These are phyloP conservation scores for Holothuria leucospilota DNA, from an alignment of 53 echinoderm and acorn worm species.

Conservation along the genomic window DNA sequence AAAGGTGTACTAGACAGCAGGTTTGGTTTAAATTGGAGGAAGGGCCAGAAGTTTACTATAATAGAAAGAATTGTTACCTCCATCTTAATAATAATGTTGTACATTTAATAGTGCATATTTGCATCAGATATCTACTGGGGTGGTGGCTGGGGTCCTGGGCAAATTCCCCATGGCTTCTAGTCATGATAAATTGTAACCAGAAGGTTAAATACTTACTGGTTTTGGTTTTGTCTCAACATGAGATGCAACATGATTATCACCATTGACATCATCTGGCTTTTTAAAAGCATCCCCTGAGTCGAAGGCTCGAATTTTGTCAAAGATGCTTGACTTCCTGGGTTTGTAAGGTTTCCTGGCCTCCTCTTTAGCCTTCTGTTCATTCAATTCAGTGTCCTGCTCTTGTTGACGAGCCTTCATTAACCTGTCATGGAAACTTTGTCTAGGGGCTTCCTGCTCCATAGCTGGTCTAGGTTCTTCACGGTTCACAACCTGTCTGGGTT, in stretches of 20 bases:
- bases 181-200: too few species aligned
- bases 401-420: conserved; percentile 68
- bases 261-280: conserved; percentile 27
- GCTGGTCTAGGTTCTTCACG: neutral
- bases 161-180: neutral
- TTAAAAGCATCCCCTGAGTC: conserved; percentile 74
- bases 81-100: too few species aligned
- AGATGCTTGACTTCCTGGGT: conserved; percentile 72
- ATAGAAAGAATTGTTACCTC: too few species aligned
- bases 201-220: neutral
- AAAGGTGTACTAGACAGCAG: too few species aligned
- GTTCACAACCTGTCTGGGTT: too few species aligned
- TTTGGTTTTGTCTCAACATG: neutral
- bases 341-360: conserved; percentile 69
- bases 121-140: too few species aligned
- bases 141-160: too few species aligned
- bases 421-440: conserved; percentile 70
- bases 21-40: too few species aligned
- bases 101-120: too few species aligned
- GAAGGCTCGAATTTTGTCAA: conserved; percentile 84
- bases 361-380: conserved; percentile 53
- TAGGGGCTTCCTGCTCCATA: neutral
- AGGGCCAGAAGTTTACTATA: too few species aligned
- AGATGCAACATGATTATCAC: neutral
- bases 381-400: conserved; percentile 62